These are phyloP conservation scores for Sinodicranocentrus sp. DNA, from an alignment of 2,888 invertebrate species.

Conservation along the genomic window DNA sequence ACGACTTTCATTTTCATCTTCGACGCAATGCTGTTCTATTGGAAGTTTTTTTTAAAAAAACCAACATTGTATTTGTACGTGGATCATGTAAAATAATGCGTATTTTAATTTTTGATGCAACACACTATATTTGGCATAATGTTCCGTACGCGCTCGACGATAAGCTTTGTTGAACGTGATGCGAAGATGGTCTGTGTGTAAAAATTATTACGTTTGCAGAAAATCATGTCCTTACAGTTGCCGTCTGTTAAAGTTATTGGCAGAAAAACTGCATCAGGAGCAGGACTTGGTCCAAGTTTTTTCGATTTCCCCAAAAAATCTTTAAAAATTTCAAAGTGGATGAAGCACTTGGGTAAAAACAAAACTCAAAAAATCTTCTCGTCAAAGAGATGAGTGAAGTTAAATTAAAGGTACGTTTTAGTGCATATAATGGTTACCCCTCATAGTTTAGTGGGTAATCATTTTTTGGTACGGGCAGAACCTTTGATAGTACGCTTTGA, in stretches of 20 bases:
- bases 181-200: not conserved
- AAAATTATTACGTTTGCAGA: not conserved
- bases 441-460: not conserved
- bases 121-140: conserved; percentile 10
- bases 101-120: conserved; percentile 12
- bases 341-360: not conserved
- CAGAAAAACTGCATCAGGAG: not conserved
- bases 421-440: not conserved
- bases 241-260: not conserved
- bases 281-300: not conserved
- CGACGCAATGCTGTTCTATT: not conserved
- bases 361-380: not conserved
- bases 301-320: conserved; percentile 19
- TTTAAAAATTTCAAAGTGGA: not conserved
- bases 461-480: too few relatives aligned
- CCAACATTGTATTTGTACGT: not conserved
- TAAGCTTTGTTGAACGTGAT: not conserved
- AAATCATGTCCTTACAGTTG: not conserved
- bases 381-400: not conserved
- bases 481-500: too few relatives aligned
- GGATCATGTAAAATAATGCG: not conserved
- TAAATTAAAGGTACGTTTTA: not conserved
- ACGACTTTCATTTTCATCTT: conserved; percentile 53
- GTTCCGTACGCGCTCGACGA: not conserved
- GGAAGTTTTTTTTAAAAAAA: not conserved